Percentiles rank a stretch among this genome's conserved stretches.
phyloP scores from a whole-genome alignment of 2,888 invertebrate species.

The Entomobrya proxima region DNA sequence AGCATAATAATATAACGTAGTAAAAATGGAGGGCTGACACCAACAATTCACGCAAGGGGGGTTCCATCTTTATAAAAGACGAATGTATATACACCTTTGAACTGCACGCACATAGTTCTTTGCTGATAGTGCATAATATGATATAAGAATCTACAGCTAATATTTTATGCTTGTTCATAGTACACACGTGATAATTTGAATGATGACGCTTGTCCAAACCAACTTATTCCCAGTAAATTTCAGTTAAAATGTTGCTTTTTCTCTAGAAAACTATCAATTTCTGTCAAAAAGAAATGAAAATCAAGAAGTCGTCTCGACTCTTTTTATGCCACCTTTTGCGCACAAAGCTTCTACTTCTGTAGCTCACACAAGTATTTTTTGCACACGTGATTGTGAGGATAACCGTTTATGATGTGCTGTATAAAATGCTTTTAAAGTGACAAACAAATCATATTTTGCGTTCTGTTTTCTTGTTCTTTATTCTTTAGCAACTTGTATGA shows the following conservation, averaged over 20 bases:
- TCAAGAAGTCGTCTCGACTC: constrained; percentile 43
- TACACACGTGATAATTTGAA: constrained; percentile 61
- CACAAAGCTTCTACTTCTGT: not conserved
- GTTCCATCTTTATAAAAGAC: not conserved
- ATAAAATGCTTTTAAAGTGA: constrained; percentile 44
- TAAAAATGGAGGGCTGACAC: constrained; percentile 52
- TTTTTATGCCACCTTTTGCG: not conserved
- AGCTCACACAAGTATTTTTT: not conserved
- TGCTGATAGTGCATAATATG: too few relatives aligned
- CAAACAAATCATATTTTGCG: constrained; percentile 33
- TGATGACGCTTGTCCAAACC: constrained; percentile 49
- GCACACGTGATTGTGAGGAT: not conserved
- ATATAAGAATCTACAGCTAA: not conserved
- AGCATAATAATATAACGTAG: too few relatives aligned
- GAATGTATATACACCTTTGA: not conserved
- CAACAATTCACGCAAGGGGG: constrained; percentile 57
- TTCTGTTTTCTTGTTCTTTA: not conserved
- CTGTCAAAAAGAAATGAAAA: constrained; percentile 49
- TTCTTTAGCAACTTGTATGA: constrained; percentile 7
- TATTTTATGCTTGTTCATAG: not conserved
- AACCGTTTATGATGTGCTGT: not conserved
- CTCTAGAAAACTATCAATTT: constrained; percentile 60
- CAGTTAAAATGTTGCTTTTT: constrained; percentile 23
- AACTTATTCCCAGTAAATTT: constrained; percentile 23
- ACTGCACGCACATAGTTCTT: too few relatives aligned